phyloP scores from a whole-genome alignment of 2,888 invertebrate species.

The Tachystola acroxantha region DNA sequence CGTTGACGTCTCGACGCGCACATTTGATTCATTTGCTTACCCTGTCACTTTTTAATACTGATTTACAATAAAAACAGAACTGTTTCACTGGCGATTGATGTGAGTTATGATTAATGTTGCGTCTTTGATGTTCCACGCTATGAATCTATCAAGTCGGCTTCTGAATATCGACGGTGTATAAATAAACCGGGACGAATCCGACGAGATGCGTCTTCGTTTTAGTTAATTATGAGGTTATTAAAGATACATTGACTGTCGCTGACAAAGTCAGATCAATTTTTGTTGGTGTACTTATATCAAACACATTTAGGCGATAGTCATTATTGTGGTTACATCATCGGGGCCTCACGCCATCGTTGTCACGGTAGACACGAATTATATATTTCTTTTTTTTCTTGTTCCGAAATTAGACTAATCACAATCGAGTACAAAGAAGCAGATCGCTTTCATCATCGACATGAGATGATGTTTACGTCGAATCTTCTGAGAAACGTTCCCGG shows the following conservation, averaged over 20 bases:
- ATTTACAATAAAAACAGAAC: slow-evolving; percentile 77
- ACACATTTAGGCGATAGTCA: slow-evolving; percentile 34
- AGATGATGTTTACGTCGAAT: slow-evolving; percentile 68
- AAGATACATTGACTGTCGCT: slow-evolving; percentile 45
- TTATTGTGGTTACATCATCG: slow-evolving; percentile 35
- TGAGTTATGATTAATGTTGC: slow-evolving; percentile 75
- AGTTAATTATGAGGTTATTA: slow-evolving; percentile 72
- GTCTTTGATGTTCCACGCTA: slow-evolving; percentile 75
- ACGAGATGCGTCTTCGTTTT: slow-evolving; percentile 58
- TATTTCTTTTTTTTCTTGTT: slow-evolving; percentile 36
- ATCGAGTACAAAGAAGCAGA: slow-evolving; percentile 72
- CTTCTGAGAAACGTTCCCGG: slow-evolving; percentile 69
- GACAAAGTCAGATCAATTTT: slow-evolving; percentile 9
- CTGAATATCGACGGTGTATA: slow-evolving; percentile 75
- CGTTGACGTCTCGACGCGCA: slow-evolving; percentile 69
- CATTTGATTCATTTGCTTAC: slow-evolving; percentile 71
- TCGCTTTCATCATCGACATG: slow-evolving; percentile 78
- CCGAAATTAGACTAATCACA: slow-evolving; percentile 75
- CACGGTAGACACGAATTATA: slow-evolving; percentile 62
- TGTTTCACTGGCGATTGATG: slow-evolving; percentile 74
- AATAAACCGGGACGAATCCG: slow-evolving; percentile 65
- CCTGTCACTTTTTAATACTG: slow-evolving; percentile 76
- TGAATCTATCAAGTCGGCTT: slow-evolving; percentile 75
- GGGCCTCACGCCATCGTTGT: slow-evolving; percentile 48
- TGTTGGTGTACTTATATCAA: slow-evolving; percentile 11